phyloP scores from a whole-genome alignment of 2,888 invertebrate species.

The Congeria kusceri region DNA sequence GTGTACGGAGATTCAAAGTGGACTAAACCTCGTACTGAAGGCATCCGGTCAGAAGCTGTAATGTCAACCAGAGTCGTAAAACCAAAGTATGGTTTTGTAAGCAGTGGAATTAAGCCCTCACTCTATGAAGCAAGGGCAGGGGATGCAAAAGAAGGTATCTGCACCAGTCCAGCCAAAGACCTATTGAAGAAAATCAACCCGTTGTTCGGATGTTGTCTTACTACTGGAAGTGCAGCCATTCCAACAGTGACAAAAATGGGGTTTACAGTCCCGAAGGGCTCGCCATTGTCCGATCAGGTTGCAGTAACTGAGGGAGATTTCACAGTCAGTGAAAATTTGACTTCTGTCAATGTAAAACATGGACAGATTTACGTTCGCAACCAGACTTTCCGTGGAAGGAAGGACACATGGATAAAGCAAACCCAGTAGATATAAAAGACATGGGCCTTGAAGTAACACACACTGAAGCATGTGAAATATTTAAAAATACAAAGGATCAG shows the following conservation, averaged over 20 bases:
- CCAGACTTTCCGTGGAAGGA: too few relatives aligned
- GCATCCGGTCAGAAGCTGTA: conserved; percentile 12
- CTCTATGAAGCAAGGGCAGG: conserved; percentile 20
- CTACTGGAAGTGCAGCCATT: background rate
- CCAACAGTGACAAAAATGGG: background rate
- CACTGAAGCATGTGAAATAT: too few relatives aligned
- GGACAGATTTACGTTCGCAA: background rate
- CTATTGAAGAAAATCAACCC: conserved; percentile 12
- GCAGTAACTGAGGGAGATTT: conserved; percentile 4
- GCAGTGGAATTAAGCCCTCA: background rate
- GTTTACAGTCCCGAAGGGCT: background rate
- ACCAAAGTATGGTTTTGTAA: background rate
- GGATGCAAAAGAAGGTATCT: too few relatives aligned
- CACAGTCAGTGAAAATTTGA: background rate
- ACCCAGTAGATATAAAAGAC: too few relatives aligned
- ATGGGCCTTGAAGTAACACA: too few relatives aligned
- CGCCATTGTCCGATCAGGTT: conserved; percentile 14
- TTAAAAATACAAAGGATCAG: too few relatives aligned
- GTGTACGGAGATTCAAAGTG: conserved; percentile 23
- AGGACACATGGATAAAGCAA: too few relatives aligned
- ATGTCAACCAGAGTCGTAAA: conserved; percentile 1
- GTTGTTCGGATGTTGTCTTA: conserved; percentile 12
- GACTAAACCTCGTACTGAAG: conserved; percentile 1
- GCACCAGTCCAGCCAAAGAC: background rate
- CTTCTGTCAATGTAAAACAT: background rate